phyloP scores from a whole-genome alignment of 2,113 vertebrate species.

The Triplophysa tibetana region DNA sequence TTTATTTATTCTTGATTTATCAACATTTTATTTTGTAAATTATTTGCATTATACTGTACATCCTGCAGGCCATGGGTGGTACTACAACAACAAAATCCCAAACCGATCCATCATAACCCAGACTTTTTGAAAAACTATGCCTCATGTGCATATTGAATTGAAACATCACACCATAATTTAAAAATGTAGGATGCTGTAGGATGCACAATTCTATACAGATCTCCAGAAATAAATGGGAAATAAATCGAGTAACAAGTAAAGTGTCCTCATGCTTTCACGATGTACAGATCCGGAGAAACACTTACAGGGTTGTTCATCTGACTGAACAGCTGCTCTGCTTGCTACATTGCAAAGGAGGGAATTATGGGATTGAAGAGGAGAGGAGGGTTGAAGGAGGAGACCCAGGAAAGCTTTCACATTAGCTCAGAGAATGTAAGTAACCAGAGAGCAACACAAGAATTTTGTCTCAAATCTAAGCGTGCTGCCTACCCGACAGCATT shows the following conservation, averaged over 20 bases:
- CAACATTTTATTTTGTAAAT: too few species aligned
- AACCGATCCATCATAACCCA: neutral
- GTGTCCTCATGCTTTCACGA: constrained; percentile 91
- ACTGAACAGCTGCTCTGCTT: constrained; percentile 99
- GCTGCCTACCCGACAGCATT: neutral
- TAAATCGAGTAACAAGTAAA: constrained; percentile 6
- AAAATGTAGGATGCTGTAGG: neutral
- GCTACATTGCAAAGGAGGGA: constrained; percentile 91
- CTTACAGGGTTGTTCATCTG: constrained; percentile 99
- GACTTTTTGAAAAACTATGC: neutral
- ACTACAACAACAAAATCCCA: neutral
- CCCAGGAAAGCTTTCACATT: constrained; percentile 78
- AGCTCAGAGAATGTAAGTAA: constrained; percentile 46
- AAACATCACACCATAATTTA: neutral
- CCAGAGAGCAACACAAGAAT: constrained; percentile 4
- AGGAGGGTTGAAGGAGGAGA: constrained; percentile 74
- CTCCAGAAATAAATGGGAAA: neutral
- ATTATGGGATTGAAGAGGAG: constrained; percentile 68
- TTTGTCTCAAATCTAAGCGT: neutral
- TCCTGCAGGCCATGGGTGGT: neutral
- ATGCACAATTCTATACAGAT: neutral
- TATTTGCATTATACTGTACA: too few species aligned
- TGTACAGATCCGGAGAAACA: constrained; percentile 79
- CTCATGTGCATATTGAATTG: neutral
- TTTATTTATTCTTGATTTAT: neutral